These are phyloP conservation scores for Botia kubotai DNA, from an alignment of 2,797 vertebrate species.

Conservation along the genomic window DNA sequence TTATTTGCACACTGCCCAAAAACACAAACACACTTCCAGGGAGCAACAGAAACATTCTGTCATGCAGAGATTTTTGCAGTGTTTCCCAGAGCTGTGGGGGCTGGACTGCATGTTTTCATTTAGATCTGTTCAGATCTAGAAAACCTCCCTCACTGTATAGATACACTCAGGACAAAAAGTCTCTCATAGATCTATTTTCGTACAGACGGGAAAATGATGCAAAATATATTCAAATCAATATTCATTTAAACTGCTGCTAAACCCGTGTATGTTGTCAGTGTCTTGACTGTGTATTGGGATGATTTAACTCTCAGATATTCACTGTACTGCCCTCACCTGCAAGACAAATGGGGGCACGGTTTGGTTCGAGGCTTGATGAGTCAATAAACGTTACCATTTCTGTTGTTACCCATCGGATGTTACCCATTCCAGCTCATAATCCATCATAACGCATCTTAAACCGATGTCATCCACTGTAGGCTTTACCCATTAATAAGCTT, in stretches of 20 bases:
- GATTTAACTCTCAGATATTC: slow-evolving; percentile 74
- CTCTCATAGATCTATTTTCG: slow-evolving; percentile 78
- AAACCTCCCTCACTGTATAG: slow-evolving; percentile 69
- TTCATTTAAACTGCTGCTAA: slow-evolving; percentile 79
- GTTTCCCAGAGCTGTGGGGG: slow-evolving; percentile 26
- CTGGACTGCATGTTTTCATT: slow-evolving; percentile 26
- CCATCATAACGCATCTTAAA: slow-evolving; percentile 30
- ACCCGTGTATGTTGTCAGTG: slow-evolving; percentile 77
- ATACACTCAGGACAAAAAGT: slow-evolving; percentile 80
- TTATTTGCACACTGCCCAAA: slow-evolving; percentile 41
- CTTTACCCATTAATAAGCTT: slow-evolving; percentile 48
- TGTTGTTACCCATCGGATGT: slow-evolving; percentile 44
- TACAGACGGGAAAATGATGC: slow-evolving; percentile 69
- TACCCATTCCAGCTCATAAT: slow-evolving; percentile 35
- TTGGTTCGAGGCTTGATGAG: slow-evolving; percentile 17
- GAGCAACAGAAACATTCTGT: slow-evolving; percentile 52
- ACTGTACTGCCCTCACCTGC: slow-evolving; percentile 75
- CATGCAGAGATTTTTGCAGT: slow-evolving; percentile 28
- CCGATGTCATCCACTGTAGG: slow-evolving; percentile 21
- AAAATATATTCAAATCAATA: slow-evolving; percentile 69
- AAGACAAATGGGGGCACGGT: slow-evolving; percentile 38
- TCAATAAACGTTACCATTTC: slow-evolving; percentile 27
- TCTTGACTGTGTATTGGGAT: slow-evolving; percentile 71
- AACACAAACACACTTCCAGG: slow-evolving; percentile 30
- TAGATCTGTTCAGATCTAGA: slow-evolving; percentile 47